Evolutionary conservation across 2,888 invertebrate genomes (phyloP).

Genomic region (Drosophila aldrichi): DNA sequence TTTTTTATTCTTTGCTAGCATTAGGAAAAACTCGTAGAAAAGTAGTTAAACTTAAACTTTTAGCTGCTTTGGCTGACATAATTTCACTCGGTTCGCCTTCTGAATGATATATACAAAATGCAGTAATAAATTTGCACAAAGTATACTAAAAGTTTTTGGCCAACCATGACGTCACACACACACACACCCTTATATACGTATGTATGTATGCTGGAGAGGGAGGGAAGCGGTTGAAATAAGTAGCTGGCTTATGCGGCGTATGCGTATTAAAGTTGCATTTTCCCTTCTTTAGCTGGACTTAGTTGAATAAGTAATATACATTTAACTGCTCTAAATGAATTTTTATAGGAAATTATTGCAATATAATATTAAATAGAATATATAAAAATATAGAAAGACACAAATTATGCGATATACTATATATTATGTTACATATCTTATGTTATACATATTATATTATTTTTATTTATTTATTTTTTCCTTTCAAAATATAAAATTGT

Average conservation of each 20-base stretch:
- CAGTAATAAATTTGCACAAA: constrained; percentile 67
- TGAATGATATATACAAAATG: constrained; percentile 66
- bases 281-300: not conserved
- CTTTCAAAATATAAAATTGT: too few species aligned
- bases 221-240: constrained; percentile 1
- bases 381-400: too few species aligned
- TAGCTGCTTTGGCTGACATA: constrained; percentile 68
- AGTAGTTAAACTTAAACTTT: constrained; percentile 77
- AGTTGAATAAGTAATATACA: not conserved
- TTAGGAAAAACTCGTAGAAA: constrained; percentile 68
- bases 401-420: too few species aligned
- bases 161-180: constrained; percentile 7
- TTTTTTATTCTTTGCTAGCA: constrained; percentile 21
- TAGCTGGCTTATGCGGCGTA: constrained; percentile 38
- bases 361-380: too few species aligned
- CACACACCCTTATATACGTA: not conserved
- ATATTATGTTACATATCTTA: too few species aligned
- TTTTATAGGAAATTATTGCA: not conserved
- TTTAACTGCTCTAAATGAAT: not conserved
- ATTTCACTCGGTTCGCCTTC: constrained; percentile 58
- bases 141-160: constrained; percentile 53
- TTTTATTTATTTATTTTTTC: too few species aligned
- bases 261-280: constrained; percentile 47
- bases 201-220: not conserved
- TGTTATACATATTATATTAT: too few species aligned